Percentiles rank a stretch among this genome's conserved stretches.
These are phyloP conservation scores for Hyposoter dolosus DNA, from an alignment of 2,888 invertebrate genomes.

Conservation along the genomic window DNA sequence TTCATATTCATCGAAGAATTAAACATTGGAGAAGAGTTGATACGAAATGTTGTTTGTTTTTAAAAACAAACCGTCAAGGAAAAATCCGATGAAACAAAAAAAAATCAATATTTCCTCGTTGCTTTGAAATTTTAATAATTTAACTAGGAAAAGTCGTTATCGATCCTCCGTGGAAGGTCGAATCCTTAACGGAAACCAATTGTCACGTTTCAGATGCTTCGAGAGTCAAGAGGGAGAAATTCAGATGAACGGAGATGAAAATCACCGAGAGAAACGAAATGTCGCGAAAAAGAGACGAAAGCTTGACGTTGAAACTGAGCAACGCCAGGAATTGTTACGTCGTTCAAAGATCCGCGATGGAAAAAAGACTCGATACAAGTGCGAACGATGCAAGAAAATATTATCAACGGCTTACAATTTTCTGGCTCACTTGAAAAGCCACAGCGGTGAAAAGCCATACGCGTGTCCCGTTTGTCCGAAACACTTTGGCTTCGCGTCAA, in stretches of 20 bases:
- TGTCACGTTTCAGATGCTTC: slow-evolving; percentile 57
- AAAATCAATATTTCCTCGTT: no score
- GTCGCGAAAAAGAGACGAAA: slow-evolving; percentile 8
- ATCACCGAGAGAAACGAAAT: slow-evolving; percentile 9
- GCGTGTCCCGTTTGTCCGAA: slow-evolving; percentile 80
- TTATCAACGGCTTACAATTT: slow-evolving; percentile 87
- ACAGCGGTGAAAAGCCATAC: slow-evolving; percentile 77
- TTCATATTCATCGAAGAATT: background rate
- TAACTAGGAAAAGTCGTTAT: background rate
- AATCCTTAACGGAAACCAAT: slow-evolving; percentile 30
- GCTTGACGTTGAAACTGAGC: slow-evolving; percentile 1
- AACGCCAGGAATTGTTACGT: slow-evolving; percentile 35
- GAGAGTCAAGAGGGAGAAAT: slow-evolving; percentile 8
- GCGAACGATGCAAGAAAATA: slow-evolving; percentile 86
- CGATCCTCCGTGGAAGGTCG: background rate
- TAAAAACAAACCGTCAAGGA: background rate
- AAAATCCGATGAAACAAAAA: no score
- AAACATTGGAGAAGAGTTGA: background rate
- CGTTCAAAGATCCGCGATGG: slow-evolving; percentile 78
- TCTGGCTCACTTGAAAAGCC: slow-evolving; percentile 74
- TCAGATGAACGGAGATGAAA: background rate
- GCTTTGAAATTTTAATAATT: background rate
- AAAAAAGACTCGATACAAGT: slow-evolving; percentile 86
- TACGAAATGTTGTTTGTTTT: background rate
- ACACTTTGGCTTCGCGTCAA: slow-evolving; percentile 78